Evolutionary conservation across 2,888 invertebrate genomes (phyloP).

Genomic region (Clanis bilineata): DNA sequence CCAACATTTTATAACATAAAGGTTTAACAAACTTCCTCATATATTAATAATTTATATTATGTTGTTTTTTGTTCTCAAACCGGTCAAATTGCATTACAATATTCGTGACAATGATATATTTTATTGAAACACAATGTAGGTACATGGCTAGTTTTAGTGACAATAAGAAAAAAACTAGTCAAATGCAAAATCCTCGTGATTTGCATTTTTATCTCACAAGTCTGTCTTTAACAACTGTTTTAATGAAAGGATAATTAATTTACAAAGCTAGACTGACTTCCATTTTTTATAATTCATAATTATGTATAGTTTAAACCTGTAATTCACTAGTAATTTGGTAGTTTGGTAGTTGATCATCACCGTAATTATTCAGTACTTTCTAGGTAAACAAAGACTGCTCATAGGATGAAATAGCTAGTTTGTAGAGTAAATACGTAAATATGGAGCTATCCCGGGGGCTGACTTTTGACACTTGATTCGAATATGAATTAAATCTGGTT

Average conservation of each 20-base stretch:
- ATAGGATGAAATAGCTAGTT: no score
- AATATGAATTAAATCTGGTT: no score
- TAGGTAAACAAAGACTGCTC: no score
- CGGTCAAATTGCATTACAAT: slow-evolving; percentile 7
- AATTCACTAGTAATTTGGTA: no score
- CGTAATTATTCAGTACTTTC: no score
- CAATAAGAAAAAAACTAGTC: background rate
- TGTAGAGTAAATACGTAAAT: no score
- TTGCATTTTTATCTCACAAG: background rate
- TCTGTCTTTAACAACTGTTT: background rate
- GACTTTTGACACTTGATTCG: no score
- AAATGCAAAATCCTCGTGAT: background rate
- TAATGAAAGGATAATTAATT: background rate
- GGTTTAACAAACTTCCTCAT: background rate
- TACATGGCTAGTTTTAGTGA: background rate
- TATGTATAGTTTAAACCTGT: no score
- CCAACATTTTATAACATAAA: background rate
- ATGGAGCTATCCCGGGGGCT: no score
- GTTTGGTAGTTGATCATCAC: no score
- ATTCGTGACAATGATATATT: slow-evolving; percentile 14
- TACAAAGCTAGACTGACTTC: no score
- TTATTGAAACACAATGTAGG: slow-evolving; percentile 3
- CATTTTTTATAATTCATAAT: no score
- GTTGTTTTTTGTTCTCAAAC: background rate
- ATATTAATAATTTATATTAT: background rate